Conservation (phyloP, 1,140 invertebrate genomes). For the Halesus radiatus region DNA sequence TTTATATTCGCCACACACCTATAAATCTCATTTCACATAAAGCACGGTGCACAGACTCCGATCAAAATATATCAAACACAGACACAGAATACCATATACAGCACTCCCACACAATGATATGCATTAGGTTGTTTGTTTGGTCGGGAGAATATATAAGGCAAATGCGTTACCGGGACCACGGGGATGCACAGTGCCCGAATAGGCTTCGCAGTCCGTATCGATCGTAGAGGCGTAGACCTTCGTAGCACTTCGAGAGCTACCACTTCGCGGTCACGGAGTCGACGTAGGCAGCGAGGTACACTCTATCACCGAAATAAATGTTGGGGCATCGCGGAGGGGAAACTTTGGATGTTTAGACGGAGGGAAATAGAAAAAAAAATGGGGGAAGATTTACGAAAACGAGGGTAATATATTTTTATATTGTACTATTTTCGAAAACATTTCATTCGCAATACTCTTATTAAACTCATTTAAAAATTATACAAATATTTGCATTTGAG, state of each 20-base stretch:
- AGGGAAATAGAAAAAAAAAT: background rate
- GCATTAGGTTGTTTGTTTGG: background rate
- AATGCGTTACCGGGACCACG: background rate
- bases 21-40: background rate
- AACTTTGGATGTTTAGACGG: background rate
- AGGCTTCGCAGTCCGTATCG: conserved; percentile 46
- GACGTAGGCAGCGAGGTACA: background rate
- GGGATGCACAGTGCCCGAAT: conserved; percentile 31
- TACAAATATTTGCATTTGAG: too few species aligned
- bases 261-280: conserved; percentile 51
- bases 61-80: background rate
- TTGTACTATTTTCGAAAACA: too few species aligned
- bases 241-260: conserved; percentile 32
- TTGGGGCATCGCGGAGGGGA: conserved; percentile 15
- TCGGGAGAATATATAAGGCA: conserved; percentile 16
- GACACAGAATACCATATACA: background rate
- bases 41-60: too few species aligned
- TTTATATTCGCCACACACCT: background rate
- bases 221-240: conserved; percentile 30
- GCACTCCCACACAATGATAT: background rate
- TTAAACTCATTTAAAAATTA: too few species aligned
- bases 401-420: too few species aligned
- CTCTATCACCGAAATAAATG: conserved; percentile 13
- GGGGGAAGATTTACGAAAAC: background rate
- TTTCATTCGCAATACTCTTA: too few species aligned